phyloP scores from a whole-genome alignment of 1,140 invertebrate species.

The Drosophila saltans region DNA sequence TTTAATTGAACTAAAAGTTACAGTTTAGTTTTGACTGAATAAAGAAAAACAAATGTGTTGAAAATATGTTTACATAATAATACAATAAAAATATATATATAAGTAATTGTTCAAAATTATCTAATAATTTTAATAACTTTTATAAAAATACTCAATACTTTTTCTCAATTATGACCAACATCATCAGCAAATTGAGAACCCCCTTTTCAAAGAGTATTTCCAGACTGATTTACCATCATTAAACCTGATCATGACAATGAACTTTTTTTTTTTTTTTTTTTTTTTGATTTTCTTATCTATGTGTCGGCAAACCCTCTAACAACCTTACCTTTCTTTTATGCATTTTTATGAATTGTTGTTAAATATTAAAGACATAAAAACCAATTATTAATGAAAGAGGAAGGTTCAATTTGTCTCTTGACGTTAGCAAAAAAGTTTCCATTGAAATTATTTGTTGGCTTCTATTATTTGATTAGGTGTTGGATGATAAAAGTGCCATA shows the following conservation, averaged over 20 bases:
- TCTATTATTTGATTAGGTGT: conserved; percentile 1
- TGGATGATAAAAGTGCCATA: conserved; percentile 1
- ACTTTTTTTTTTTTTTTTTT: background rate
- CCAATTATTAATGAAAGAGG: conserved; percentile 10
- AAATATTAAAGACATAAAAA: conserved; percentile 62
- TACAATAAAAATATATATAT: no score
- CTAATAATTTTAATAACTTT: no score
- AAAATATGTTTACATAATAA: no score
- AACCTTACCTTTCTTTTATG: conserved; percentile 10
- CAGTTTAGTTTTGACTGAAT: no score
- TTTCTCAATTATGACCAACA: no score
- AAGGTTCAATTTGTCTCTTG: conserved; percentile 25
- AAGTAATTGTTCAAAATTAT: no score
- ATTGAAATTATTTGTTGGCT: conserved; percentile 3
- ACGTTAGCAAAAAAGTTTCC: conserved; percentile 64
- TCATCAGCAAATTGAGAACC: no score
- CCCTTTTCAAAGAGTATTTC: background rate
- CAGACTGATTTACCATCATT: background rate
- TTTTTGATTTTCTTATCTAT: background rate
- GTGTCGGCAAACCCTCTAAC: background rate
- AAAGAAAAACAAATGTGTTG: no score
- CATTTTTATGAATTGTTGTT: conserved; percentile 14
- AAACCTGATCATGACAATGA: conserved; percentile 4
- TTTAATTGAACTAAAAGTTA: no score
- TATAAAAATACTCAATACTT: no score